Evolutionary conservation across 2,113 vertebrate species (phyloP), one percentile per base, ranked within the genome.

Genomic region (Ciconia boyciana): DNA sequence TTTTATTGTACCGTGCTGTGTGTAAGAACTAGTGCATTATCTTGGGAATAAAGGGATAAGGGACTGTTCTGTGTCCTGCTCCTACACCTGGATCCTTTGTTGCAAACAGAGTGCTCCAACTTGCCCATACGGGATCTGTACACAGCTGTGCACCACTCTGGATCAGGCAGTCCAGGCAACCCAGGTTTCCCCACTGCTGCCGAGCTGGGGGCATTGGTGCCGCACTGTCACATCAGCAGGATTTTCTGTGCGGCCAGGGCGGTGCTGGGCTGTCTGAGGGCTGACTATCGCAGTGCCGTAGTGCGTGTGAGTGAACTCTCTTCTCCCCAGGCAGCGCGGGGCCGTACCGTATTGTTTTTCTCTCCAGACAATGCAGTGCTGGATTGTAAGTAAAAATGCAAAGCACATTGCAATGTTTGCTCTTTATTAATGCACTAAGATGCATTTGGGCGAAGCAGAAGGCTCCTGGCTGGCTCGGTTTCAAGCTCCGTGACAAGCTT

Each of bases 401-500:
- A 89, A 96, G 91, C 97, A 96, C 95, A 84, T 64, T 94, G 96
- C 83, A 93, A 93, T 96, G 91, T 97, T 96, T 97, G 91, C 91
- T 96, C 58, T 97, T 94, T 96, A 95, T 95, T 95, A 96, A 94
- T 87, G 89, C 95, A 93, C 93, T 91, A 91, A 83, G 95, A 96
- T 89, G 96, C 87, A 85, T 92, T 83, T 0, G 66, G 36, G 83
- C 92, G 86, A 86, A 87, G 93, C 94, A 92, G 80, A 83, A 95
- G 83, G 83, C 49, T 95, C 77, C 89, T 91, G 86, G 57, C 89
- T 95, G 96, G 89, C 83, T 94, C 2, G 1, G 31, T 84, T 89
- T 96, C 76, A 93, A 84, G 81, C 87, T 91, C 78, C 52, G 77
- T 96, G 95, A 96, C 91, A 93, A 22, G 94, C 65, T 96, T 97